A percentile compares a stretch with the other conserved stretches of the same genome.
Evolutionary conservation across 2,797 vertebrate genomes (phyloP).

Genomic region (Novumbra hubbsi): DNA sequence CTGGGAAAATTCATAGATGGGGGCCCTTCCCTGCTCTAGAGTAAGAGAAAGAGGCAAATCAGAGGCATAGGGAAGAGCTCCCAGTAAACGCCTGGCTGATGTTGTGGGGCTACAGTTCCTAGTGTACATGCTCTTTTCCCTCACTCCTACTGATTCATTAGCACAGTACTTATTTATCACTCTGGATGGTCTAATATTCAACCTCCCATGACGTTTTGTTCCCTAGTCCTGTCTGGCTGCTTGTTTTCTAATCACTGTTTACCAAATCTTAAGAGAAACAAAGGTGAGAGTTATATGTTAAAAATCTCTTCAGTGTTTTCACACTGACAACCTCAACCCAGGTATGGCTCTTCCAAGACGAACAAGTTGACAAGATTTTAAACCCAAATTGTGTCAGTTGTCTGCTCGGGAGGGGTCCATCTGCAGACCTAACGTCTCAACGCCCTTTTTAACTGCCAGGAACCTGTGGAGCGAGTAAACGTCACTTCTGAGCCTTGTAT

Average conservation of each 20-base stretch:
- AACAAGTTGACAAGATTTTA: neutral
- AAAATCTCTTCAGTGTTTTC: neutral
- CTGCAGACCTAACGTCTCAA: too few relatives aligned
- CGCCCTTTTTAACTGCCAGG: too few relatives aligned
- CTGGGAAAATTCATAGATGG: slow-evolving; percentile 58
- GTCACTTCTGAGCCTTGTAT: too few relatives aligned
- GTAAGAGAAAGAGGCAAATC: slow-evolving; percentile 12
- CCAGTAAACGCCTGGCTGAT: slow-evolving; percentile 19
- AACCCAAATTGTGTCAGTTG: neutral
- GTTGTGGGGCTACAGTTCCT: slow-evolving; percentile 11
- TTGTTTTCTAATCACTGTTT: neutral
- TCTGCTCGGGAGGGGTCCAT: too few relatives aligned
- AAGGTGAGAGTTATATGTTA: neutral
- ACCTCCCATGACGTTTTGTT: neutral
- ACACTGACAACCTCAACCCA: neutral
- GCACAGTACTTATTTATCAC: slow-evolving; percentile 6
- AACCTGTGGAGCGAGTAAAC: too few relatives aligned
- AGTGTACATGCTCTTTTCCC: slow-evolving; percentile 32
- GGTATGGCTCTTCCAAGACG: neutral
- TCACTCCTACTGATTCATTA: slow-evolving; percentile 34
- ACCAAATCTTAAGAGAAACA: neutral
- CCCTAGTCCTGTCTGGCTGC: neutral
- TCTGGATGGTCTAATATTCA: neutral
- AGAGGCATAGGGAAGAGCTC: slow-evolving; percentile 23
- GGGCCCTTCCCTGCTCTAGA: slow-evolving; percentile 51